These are phyloP conservation scores for Brachyhypopomus gauderio DNA, from an alignment of 2,113 vertebrate species.

Conservation along the genomic window DNA sequence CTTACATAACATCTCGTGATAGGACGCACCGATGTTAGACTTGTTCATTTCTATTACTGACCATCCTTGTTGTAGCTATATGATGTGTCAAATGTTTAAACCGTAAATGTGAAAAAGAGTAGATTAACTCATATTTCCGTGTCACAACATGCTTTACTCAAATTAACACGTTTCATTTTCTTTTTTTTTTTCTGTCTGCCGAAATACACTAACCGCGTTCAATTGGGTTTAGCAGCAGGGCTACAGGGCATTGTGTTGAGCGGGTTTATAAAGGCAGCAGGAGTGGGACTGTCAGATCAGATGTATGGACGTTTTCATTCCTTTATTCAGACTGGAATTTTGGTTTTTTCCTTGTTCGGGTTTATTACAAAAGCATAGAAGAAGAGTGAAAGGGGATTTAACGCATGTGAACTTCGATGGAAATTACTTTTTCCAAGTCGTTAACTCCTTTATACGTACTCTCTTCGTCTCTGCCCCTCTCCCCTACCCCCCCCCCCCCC, in stretches of 20 bases:
- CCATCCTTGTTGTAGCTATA: too few species aligned
- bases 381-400: slow-evolving; percentile 66
- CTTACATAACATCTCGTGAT: slow-evolving; percentile 4
- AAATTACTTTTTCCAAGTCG: slow-evolving; percentile 61
- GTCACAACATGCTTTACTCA: too few species aligned
- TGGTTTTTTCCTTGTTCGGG: slow-evolving; percentile 60
- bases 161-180: too few species aligned
- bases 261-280: slow-evolving; percentile 48
- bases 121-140: too few species aligned
- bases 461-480: slow-evolving; percentile 20
- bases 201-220: too few species aligned
- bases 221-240: too few species aligned
- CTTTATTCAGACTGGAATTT: slow-evolving; percentile 64
- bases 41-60: neutral
- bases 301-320: slow-evolving; percentile 58
- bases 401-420: slow-evolving; percentile 63
- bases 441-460: slow-evolving; percentile 50
- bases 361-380: slow-evolving; percentile 71
- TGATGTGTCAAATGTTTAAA: too few species aligned
- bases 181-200: slow-evolving; percentile 4
- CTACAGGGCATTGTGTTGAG: neutral
- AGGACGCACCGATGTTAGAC: neutral
- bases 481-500: slow-evolving; percentile 19
- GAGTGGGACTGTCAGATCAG: slow-evolving; percentile 35
- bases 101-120: too few species aligned